These are phyloP conservation scores for Lepas anatifera DNA, from an alignment of 2,888 invertebrate genomes.

Conservation along the genomic window DNA sequence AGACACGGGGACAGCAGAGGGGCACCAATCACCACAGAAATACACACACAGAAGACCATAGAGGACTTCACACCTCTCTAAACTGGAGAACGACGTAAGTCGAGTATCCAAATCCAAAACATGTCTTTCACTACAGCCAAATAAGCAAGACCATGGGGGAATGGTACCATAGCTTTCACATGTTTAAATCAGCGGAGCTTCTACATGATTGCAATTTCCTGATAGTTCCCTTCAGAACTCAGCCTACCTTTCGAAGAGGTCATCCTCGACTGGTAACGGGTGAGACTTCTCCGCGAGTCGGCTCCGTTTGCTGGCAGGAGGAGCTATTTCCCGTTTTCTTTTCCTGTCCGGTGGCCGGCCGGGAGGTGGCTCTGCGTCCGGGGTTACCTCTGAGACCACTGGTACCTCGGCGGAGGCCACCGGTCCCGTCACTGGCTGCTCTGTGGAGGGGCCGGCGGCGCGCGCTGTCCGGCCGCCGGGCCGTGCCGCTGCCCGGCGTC, in stretches of 20 bases:
- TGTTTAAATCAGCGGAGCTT: too few species aligned
- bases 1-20: too few species aligned
- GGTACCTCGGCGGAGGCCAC: background rate
- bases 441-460: background rate
- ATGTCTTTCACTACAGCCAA: too few species aligned
- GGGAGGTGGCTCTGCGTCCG: background rate
- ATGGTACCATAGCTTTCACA: too few species aligned
- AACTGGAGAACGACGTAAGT: too few species aligned
- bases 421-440: background rate
- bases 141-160: too few species aligned
- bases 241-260: conserved; percentile 14
- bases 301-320: background rate
- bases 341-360: background rate
- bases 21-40: too few species aligned
- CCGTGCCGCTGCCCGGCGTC: background rate
- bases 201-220: too few species aligned
- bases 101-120: too few species aligned
- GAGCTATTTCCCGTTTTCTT: background rate
- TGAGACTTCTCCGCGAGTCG: background rate
- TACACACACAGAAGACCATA: too few species aligned
- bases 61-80: too few species aligned
- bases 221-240: too few species aligned
- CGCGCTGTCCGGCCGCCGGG: background rate
- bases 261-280: background rate
- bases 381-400: background rate